A percentile compares a stretch with the other conserved stretches of the same genome.
These are phyloP conservation scores for Bruchidius siliquastri DNA, from an alignment of 2,888 invertebrate genomes.

Conservation along the genomic window DNA sequence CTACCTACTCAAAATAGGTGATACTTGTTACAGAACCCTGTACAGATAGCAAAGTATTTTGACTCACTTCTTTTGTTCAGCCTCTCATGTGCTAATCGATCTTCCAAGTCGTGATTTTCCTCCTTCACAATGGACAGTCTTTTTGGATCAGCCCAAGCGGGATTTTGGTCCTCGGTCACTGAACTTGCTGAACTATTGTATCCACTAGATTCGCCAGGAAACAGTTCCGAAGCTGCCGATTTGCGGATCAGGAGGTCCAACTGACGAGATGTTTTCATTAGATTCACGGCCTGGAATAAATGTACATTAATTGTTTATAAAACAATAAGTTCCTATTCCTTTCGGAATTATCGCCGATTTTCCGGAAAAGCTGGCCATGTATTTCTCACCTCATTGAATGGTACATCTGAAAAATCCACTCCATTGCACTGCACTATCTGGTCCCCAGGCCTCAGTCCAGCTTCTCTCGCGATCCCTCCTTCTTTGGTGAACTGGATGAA, in stretches of 20 bases:
- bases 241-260: conserved; percentile 73
- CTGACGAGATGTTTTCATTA: conserved; percentile 73
- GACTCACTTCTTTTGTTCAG: conserved; percentile 21
- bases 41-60: not conserved
- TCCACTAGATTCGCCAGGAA: conserved; percentile 77
- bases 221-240: conserved; percentile 72
- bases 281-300: conserved; percentile 64
- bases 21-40: too few relatives aligned
- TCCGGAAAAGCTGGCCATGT: too few relatives aligned
- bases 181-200: conserved; percentile 83
- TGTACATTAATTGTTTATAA: too few relatives aligned
- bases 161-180: conserved; percentile 69
- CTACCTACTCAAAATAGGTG: too few relatives aligned
- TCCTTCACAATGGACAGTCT: conserved; percentile 71
- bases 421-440: conserved; percentile 89
- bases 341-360: too few relatives aligned
- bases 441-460: conserved; percentile 85
- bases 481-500: conserved; percentile 87
- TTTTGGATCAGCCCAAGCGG: conserved; percentile 62
- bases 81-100: conserved; percentile 43
- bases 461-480: conserved; percentile 81
- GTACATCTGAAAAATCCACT: conserved; percentile 68
- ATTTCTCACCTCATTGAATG: conserved; percentile 75
- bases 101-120: conserved; percentile 59
- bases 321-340: too few relatives aligned